Conservation (phyloP, 2,888 invertebrate genomes). For the Epinotia brunnichana region DNA sequence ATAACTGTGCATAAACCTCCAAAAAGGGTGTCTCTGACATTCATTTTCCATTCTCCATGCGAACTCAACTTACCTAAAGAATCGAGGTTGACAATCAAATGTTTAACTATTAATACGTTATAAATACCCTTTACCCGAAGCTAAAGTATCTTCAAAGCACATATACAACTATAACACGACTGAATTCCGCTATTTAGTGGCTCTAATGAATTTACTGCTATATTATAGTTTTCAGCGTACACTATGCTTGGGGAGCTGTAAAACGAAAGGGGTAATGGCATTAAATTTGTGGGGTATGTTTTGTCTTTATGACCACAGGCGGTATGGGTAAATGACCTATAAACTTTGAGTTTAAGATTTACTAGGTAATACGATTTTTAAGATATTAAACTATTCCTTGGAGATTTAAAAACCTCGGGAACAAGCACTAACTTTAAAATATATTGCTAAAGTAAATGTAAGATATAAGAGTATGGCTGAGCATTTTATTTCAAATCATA, state of each 20-base stretch:
- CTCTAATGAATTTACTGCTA: constrained; percentile 35
- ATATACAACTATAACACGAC: no score
- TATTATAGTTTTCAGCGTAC: constrained; percentile 17
- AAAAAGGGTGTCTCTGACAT: no score
- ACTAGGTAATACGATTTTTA: constrained; percentile 1
- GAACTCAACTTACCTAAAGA: no score
- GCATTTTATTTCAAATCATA: not conserved
- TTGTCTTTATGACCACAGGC: constrained; percentile 16
- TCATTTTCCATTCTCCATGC: no score
- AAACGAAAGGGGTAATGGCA: constrained; percentile 2
- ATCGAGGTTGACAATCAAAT: no score
- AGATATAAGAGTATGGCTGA: not conserved
- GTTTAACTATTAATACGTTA: no score
- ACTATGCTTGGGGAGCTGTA: constrained; percentile 18
- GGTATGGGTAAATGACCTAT: constrained; percentile 16
- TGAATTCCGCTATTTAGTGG: no score
- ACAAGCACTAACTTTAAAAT: not conserved
- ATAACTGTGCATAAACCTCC: no score
- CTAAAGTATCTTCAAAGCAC: no score
- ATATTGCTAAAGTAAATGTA: not conserved
- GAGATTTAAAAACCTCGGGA: not conserved
- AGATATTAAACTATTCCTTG: constrained; percentile 12
- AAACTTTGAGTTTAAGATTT: constrained; percentile 13
- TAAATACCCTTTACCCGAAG: no score
- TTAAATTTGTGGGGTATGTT: constrained; percentile 8